Evolutionary conservation across 1,140 invertebrate species (phyloP).

Genomic region (Cotesia chilonis): DNA sequence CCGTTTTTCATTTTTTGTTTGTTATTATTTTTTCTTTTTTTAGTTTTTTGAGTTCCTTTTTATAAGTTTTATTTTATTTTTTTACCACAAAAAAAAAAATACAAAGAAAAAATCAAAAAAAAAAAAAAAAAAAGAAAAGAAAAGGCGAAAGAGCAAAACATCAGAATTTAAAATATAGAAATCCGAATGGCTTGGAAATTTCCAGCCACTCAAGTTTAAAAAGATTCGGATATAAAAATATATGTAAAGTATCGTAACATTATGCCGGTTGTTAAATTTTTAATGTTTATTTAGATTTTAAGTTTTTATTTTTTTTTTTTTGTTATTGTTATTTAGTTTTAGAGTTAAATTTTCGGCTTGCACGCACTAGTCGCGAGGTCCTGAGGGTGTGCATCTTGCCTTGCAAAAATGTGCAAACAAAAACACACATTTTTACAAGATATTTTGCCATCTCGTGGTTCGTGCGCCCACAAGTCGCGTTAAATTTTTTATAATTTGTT

Average conservation of each 20-base stretch:
- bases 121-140: slow-evolving; percentile 9
- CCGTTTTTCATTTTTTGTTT: slow-evolving; percentile 16
- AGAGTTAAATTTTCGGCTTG: slow-evolving; percentile 33
- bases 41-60: slow-evolving; percentile 25
- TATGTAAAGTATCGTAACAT: slow-evolving; percentile 36
- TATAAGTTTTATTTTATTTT: slow-evolving; percentile 26
- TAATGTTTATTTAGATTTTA: slow-evolving; percentile 41
- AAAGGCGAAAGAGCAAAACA: slow-evolving; percentile 6
- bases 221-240: background rate
- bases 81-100: slow-evolving; percentile 38
- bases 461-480: background rate
- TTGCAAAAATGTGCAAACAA: slow-evolving; percentile 10
- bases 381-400: background rate
- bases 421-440: slow-evolving; percentile 15
- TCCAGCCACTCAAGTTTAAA: too few species aligned
- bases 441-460: slow-evolving; percentile 23
- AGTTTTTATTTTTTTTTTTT: too few species aligned
- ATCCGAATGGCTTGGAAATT: background rate
- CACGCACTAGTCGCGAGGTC: slow-evolving; percentile 34
- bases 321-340: slow-evolving; percentile 55
- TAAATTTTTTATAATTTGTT: slow-evolving; percentile 40
- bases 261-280: slow-evolving; percentile 52
- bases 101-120: slow-evolving; percentile 31
- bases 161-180: slow-evolving; percentile 17
- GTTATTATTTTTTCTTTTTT: slow-evolving; percentile 19